Percentiles rank a stretch among this genome's conserved stretches.
phyloP scores from a whole-genome alignment of 1,140 invertebrate genomes.

The Drosophila chauvacae region DNA sequence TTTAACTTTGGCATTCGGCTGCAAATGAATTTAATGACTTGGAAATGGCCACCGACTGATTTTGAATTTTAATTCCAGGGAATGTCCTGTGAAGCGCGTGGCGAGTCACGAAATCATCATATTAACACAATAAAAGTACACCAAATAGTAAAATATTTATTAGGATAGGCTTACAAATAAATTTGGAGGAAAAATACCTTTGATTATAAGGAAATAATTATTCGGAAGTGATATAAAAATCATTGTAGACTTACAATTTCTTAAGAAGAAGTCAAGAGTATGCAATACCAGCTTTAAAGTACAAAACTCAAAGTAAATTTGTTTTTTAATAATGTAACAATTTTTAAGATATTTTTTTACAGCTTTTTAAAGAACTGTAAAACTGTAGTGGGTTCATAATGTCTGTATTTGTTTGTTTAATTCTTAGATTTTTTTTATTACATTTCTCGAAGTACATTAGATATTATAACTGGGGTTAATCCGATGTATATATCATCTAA shows the following conservation, averaged over 20 bases:
- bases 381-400: background rate
- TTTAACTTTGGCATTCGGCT: constrained; percentile 45
- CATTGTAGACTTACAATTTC: too few relatives aligned
- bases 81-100: background rate
- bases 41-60: constrained; percentile 54
- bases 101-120: background rate
- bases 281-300: too few relatives aligned
- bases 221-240: background rate
- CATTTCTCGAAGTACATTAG: too few relatives aligned
- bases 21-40: constrained; percentile 78
- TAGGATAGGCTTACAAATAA: background rate
- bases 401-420: background rate
- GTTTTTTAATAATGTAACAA: background rate
- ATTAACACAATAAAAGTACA: background rate
- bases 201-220: background rate
- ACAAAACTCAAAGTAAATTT: background rate
- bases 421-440: background rate
- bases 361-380: too few relatives aligned
- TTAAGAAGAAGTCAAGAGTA: too few relatives aligned
- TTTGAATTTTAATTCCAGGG: constrained; percentile 25
- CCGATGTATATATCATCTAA: too few relatives aligned
- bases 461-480: background rate
- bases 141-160: background rate
- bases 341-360: too few relatives aligned
- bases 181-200: background rate